Percentiles rank a stretch among this genome's conserved stretches.
phyloP scores from a whole-genome alignment of 2,888 invertebrate species.

The Hirtodrosophila duncani region DNA sequence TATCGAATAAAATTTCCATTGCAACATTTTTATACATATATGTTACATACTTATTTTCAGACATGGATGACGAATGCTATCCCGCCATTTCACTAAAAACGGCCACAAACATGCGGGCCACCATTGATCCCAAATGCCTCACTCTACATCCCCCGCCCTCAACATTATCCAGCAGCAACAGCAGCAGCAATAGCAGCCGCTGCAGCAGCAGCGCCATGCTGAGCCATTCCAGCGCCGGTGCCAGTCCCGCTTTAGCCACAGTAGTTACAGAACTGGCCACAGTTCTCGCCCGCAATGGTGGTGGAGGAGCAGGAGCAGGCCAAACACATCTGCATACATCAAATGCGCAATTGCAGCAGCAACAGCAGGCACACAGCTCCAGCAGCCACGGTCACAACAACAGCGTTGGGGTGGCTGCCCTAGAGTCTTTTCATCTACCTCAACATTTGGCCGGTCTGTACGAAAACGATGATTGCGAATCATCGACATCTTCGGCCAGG shows the following conservation, averaged over 20 bases:
- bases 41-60: constrained; percentile 78
- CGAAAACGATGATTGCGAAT: constrained; percentile 61
- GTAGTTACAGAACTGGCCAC: constrained; percentile 44
- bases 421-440: constrained; percentile 71
- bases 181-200: constrained; percentile 27
- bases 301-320: constrained; percentile 18
- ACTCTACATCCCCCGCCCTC: constrained; percentile 50
- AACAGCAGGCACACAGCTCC: constrained; percentile 24
- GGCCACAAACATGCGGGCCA: constrained; percentile 78
- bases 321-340: constrained; percentile 30
- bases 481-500: constrained; percentile 59
- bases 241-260: constrained; percentile 49
- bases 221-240: constrained; percentile 40
- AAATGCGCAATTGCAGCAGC: constrained; percentile 21
- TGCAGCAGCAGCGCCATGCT: constrained; percentile 45
- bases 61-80: constrained; percentile 94
- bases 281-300: constrained; percentile 12
- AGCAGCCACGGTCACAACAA: constrained; percentile 27
- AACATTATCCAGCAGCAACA: constrained; percentile 46
- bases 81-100: constrained; percentile 87
- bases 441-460: constrained; percentile 62
- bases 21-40: background rate
- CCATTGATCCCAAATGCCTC: constrained; percentile 72
- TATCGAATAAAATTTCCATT: background rate
- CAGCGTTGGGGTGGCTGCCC: constrained; percentile 30